Base-by-base conservation (phyloP, 2,888 invertebrate species). In the Acanthosepion lycidas region DNA sequence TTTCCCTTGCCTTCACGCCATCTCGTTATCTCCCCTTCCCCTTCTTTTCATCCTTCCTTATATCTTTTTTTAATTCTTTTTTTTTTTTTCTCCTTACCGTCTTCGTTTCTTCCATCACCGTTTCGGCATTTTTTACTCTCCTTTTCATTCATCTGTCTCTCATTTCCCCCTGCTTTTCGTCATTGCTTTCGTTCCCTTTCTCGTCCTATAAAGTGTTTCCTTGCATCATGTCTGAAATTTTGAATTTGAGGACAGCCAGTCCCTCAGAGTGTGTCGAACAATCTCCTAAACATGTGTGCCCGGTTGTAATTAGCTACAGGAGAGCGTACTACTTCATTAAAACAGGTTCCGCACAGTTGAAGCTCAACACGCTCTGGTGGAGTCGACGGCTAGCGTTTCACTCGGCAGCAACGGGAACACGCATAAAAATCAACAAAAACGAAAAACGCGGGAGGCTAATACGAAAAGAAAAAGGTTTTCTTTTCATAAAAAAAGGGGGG, bases 261-360 rank as follows among this genome's bases (percentile, higher is more conserved):
- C n/a, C n/a, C 78, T 78, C n/a, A n/a, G 78, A 78, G 78, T 78
- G 78, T 78, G 78, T 78, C 78, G 15, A 15, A 12, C n/a, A 78
- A 78, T 78, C 78, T 78, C 78, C 78, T n/a, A 33, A 78, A 78
- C 78, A 78, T 78, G n/a, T 78, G 78, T n/a, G 78, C n/a, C 78
- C 15, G 15, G 78, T 78, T 78, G n/a, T 78, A 78, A 78, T 78
- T 78, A 78, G 33, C 78, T 78, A 78, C 78, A 78, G 78, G 78
- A 78, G 78, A 33, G 78, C n/a, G 78, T n/a, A n/a, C n/a, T 78
- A 33, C 78, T 78, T 78, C n/a, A 78, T 78, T 78, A n/a, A 78
- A n/a, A n/a, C 78, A 78, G 78, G 78, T 78, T 78, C 78, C 78
- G 78, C 78, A 33, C 78, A 78, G 78, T 78, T 78, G n/a, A 78